Evolutionary conservation across 2,797 vertebrate species (phyloP).

Genomic region (Hyperoplus lanceolatus): DNA sequence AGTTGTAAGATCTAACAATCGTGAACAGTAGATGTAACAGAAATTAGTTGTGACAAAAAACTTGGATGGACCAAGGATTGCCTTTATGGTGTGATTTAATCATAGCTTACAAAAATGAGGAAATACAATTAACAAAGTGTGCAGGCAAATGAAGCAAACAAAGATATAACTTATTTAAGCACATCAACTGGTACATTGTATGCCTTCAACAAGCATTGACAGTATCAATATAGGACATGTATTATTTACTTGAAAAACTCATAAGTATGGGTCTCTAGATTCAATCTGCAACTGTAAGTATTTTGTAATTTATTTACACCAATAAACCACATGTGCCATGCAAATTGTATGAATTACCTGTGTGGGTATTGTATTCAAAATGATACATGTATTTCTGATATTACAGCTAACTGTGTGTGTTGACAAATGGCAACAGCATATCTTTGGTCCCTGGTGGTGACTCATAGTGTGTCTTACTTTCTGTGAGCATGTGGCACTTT

Average conservation of each 20-base stretch:
- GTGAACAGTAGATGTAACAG: background rate
- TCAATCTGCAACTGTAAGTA: background rate
- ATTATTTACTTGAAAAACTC: background rate
- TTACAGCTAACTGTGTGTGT: background rate
- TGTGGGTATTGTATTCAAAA: background rate
- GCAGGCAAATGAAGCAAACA: background rate
- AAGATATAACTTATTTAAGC: background rate
- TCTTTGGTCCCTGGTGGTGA: constrained; percentile 5
- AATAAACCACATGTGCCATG: background rate
- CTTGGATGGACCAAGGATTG: background rate
- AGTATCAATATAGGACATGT: background rate
- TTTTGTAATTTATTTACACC: background rate
- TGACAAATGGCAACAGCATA: background rate
- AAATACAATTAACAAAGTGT: background rate
- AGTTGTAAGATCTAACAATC: background rate
- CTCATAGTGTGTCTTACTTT: constrained; percentile 31
- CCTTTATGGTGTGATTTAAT: background rate
- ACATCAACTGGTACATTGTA: background rate
- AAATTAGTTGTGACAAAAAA: no score
- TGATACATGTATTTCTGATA: background rate
- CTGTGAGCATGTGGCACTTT: background rate
- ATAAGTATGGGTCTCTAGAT: background rate
- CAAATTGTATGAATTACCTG: background rate
- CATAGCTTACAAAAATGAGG: background rate
- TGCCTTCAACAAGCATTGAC: background rate